phyloP scores from a whole-genome alignment of 2,113 vertebrate genomes.

The Pseudopodoces humilis region DNA sequence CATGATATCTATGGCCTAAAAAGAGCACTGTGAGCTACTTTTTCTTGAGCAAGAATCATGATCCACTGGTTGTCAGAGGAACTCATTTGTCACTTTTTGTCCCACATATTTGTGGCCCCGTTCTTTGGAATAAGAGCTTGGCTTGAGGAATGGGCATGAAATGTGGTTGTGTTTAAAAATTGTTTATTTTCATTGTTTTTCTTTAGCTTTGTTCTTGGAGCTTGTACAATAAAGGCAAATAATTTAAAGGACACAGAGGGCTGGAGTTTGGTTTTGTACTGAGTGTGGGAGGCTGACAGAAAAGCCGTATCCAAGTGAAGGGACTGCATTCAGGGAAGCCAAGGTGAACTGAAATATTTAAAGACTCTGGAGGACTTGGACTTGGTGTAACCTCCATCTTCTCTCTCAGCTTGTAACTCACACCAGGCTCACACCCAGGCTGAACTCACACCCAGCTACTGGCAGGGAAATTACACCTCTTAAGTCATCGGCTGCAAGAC shows the following conservation, averaged over 20 bases:
- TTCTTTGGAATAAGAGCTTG: slow-evolving; percentile 45
- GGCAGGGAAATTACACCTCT: slow-evolving; percentile 16
- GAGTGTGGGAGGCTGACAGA: slow-evolving; percentile 41
- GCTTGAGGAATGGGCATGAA: slow-evolving; percentile 47
- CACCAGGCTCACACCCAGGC: background rate
- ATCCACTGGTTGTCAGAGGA: background rate
- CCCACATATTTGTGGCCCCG: slow-evolving; percentile 25
- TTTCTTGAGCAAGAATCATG: slow-evolving; percentile 6
- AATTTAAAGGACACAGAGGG: slow-evolving; percentile 59
- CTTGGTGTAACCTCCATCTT: slow-evolving; percentile 13
- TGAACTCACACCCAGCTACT: slow-evolving; percentile 6
- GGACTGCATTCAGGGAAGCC: background rate
- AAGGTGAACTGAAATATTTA: slow-evolving; percentile 30
- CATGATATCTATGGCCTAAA: slow-evolving; percentile 21
- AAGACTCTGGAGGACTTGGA: background rate
- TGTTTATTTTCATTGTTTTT: slow-evolving; percentile 70
- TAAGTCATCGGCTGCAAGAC: background rate
- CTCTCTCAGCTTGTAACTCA: slow-evolving; percentile 33
- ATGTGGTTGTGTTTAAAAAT: slow-evolving; percentile 65
- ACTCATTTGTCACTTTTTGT: slow-evolving; percentile 51
- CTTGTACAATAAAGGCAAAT: slow-evolving; percentile 57
- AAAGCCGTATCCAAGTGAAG: background rate
- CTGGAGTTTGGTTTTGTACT: slow-evolving; percentile 33
- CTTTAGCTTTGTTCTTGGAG: slow-evolving; percentile 66
- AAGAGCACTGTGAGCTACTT: slow-evolving; percentile 25